A percentile compares a stretch with the other conserved stretches of the same genome.
These are phyloP conservation scores for Trimorus sp. DNA, from an alignment of 2,888 invertebrate genomes.

Conservation along the genomic window DNA sequence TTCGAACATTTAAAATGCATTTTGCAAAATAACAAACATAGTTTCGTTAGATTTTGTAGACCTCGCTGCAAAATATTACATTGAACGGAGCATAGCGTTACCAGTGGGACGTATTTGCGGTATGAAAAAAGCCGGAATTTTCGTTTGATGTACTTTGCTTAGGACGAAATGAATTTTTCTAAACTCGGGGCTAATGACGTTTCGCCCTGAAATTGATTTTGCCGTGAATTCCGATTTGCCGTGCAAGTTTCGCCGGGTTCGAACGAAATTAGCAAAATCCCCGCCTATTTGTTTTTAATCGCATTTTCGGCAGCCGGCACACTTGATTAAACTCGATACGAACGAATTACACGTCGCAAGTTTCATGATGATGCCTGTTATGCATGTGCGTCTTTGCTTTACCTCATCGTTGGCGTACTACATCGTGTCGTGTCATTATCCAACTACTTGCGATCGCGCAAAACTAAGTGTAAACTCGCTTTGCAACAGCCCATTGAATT, in stretches of 20 bases:
- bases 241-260: not conserved
- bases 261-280: not conserved
- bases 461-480: conserved; percentile 53
- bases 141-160: too few relatives aligned
- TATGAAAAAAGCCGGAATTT: too few relatives aligned
- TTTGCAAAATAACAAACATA: too few relatives aligned
- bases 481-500: conserved; percentile 55
- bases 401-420: conserved; percentile 24
- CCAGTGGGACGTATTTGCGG: too few relatives aligned
- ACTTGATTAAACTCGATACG: conserved; percentile 43
- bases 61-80: too few relatives aligned
- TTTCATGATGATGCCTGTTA: conserved; percentile 31
- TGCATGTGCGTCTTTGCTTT: conserved; percentile 33
- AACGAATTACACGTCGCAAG: conserved; percentile 39
- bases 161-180: too few relatives aligned
- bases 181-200: too few relatives aligned
- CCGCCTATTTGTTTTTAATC: conserved; percentile 10
- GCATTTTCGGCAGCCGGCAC: conserved; percentile 6
- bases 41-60: too few relatives aligned
- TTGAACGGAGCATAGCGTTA: too few relatives aligned
- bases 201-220: too few relatives aligned
- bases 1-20: too few relatives aligned
- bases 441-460: conserved; percentile 43
- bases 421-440: conserved; percentile 53
- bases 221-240: too few relatives aligned